These are phyloP conservation scores for Periophthalmus modestus DNA, from an alignment of 2,113 vertebrate genomes.

Conservation along the genomic window DNA sequence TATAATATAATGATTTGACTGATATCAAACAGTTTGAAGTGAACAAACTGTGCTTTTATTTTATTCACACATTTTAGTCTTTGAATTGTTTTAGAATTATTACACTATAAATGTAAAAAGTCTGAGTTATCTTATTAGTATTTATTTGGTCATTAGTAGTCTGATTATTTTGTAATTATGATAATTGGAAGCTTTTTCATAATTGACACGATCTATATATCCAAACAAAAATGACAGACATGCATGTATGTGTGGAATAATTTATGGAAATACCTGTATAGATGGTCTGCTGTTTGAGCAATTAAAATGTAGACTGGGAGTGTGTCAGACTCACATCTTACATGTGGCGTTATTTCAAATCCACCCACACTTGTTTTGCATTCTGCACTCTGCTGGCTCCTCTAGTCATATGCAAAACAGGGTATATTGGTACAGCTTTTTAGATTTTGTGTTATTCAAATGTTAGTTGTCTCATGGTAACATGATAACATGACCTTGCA, in stretches of 20 bases:
- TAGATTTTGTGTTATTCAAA: not conserved
- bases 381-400: slow-evolving; percentile 41
- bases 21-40: not conserved
- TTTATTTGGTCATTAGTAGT: too few species aligned
- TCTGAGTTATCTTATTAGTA: not conserved
- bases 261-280: slow-evolving; percentile 31
- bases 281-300: slow-evolving; percentile 39
- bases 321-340: slow-evolving; percentile 47
- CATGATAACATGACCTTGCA: not conserved
- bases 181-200: not conserved
- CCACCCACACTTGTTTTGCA: slow-evolving; percentile 65
- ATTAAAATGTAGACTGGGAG: slow-evolving; percentile 42
- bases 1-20: not conserved
- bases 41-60: not conserved
- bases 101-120: not conserved
- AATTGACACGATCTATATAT: not conserved
- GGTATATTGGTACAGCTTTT: slow-evolving; percentile 14
- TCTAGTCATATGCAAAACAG: slow-evolving; percentile 57
- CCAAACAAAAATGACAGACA: not conserved
- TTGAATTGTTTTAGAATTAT: not conserved
- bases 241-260: slow-evolving; percentile 8
- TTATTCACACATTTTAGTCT: not conserved
- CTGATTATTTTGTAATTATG: not conserved
- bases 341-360: slow-evolving; percentile 52
- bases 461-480: not conserved